These are phyloP conservation scores for Ctenicera cuprea DNA, from an alignment of 2,888 invertebrate species.

Conservation along the genomic window DNA sequence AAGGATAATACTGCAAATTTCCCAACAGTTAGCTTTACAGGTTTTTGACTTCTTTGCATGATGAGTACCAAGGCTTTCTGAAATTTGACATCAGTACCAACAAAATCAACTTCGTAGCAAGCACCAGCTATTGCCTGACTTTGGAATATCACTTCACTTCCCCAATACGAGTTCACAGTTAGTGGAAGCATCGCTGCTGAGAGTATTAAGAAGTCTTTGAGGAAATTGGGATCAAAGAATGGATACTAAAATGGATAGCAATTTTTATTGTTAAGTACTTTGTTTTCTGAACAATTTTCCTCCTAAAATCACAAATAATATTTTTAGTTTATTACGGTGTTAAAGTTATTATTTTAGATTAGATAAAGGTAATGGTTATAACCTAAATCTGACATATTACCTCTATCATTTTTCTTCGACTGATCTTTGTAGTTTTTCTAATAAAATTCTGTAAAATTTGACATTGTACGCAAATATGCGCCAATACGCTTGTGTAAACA, in stretches of 20 bases:
- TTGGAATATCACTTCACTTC: neutral
- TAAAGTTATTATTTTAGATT: too few relatives aligned
- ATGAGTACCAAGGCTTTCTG: constrained; percentile 21
- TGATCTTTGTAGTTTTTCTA: neutral
- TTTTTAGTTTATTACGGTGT: too few relatives aligned
- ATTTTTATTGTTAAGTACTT: neutral
- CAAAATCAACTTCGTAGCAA: constrained; percentile 17
- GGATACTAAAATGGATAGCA: neutral
- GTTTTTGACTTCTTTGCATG: constrained; percentile 9
- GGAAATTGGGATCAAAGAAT: neutral
- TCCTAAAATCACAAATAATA: neutral
- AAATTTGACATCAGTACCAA: constrained; percentile 19
- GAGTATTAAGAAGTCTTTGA: neutral
- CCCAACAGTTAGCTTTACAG: constrained; percentile 21
- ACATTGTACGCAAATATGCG: constrained; percentile 9
- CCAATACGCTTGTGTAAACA: neutral
- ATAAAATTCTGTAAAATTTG: constrained; percentile 7
- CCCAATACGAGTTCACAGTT: constrained; percentile 12
- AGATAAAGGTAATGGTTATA: too few relatives aligned
- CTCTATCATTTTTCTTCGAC: neutral
- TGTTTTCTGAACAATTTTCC: neutral
- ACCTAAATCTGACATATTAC: too few relatives aligned
- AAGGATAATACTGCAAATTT: constrained; percentile 7
- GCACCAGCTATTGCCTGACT: constrained; percentile 25
- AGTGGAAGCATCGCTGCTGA: neutral